Evolutionary conservation across 2,113 vertebrate species (phyloP).

Genomic region (Larimichthys polyactis): DNA sequence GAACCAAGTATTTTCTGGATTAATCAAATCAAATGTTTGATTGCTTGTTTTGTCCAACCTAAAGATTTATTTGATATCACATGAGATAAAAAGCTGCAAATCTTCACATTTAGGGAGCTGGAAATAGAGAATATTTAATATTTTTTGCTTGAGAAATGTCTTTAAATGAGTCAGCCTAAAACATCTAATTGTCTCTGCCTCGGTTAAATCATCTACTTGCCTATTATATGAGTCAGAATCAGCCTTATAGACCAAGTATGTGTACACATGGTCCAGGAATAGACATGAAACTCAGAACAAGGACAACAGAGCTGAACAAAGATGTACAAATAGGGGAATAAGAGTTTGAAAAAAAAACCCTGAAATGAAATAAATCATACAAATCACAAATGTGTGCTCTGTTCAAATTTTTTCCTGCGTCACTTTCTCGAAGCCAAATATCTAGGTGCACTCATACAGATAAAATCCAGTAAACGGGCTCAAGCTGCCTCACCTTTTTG

Average conservation of each 20-base stretch:
- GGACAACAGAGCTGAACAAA: not conserved
- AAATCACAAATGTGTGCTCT: too few species aligned
- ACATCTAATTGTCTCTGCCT: not conserved
- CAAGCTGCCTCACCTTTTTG: not conserved
- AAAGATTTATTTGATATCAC: not conserved
- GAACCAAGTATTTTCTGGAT: not conserved
- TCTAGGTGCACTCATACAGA: constrained; percentile 10
- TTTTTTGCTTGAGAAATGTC: not conserved
- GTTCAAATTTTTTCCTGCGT: not conserved
- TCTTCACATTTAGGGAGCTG: not conserved
- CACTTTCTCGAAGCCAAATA: constrained; percentile 16
- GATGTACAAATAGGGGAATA: not conserved
- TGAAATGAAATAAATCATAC: not conserved
- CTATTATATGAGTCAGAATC: not conserved
- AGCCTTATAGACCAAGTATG: not conserved
- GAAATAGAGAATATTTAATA: not conserved
- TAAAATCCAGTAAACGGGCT: not conserved
- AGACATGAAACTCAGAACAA: not conserved
- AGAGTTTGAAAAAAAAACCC: not conserved
- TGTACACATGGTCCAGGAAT: not conserved
- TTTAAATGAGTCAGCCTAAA: not conserved
- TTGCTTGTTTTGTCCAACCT: not conserved
- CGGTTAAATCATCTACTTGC: not conserved
- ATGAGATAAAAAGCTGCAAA: not conserved
- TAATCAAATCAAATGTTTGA: not conserved